Conservation (phyloP, 1,140 invertebrate genomes). For the Drosophila rhopaloa region DNA sequence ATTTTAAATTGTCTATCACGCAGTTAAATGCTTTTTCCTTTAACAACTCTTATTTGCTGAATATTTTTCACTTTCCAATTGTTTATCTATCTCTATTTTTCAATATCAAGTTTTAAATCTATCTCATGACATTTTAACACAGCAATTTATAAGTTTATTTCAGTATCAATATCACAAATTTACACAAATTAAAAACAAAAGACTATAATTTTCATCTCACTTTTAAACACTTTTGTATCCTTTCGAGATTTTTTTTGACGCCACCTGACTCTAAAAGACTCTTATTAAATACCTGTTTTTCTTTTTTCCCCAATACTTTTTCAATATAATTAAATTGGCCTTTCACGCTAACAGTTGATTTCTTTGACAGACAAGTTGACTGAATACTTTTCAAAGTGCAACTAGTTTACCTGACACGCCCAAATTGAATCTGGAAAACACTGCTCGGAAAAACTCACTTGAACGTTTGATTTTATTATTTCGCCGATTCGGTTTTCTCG, state of each 20-base stretch:
- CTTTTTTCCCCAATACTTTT: not conserved
- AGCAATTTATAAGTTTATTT: too few relatives aligned
- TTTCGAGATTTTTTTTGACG: too few relatives aligned
- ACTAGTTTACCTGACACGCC: slow-evolving; percentile 44
- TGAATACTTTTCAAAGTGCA: slow-evolving; percentile 33
- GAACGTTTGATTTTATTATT: slow-evolving; percentile 9
- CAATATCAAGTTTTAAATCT: not conserved
- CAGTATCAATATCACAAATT: too few relatives aligned
- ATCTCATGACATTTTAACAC: too few relatives aligned
- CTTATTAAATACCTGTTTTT: not conserved
- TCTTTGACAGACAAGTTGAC: slow-evolving; percentile 35
- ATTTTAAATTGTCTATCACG: not conserved
- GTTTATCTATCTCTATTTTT: not conserved
- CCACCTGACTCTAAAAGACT: not conserved
- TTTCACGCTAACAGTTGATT: slow-evolving; percentile 32
- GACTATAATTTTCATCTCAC: too few relatives aligned
- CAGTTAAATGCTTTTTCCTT: not conserved
- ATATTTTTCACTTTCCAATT: not conserved
- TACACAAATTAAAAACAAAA: too few relatives aligned
- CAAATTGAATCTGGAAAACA: slow-evolving; percentile 19
- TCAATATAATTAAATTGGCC: slow-evolving; percentile 24
- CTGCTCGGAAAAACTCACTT: slow-evolving; percentile 21
- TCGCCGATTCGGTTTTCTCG: slow-evolving; percentile 16
- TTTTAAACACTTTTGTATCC: too few relatives aligned
- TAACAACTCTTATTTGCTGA: not conserved